These are phyloP conservation scores for Ormyrus pomaceus DNA, from an alignment of 2,888 invertebrate species.

Conservation along the genomic window DNA sequence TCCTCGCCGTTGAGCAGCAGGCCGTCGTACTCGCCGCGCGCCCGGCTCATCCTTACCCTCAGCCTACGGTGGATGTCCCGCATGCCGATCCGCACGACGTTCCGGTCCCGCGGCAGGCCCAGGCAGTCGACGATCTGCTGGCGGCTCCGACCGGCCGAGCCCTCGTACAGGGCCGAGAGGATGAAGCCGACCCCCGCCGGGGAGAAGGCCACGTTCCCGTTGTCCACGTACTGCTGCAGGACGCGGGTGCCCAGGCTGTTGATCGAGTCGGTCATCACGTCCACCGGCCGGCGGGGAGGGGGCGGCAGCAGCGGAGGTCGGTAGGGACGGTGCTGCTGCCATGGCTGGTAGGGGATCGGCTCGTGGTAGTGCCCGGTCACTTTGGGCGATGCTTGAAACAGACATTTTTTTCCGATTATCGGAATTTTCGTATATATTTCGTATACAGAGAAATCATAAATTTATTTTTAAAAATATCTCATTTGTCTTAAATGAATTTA, in stretches of 20 bases:
- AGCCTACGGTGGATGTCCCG: slow-evolving; percentile 89
- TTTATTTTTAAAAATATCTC: too few relatives aligned
- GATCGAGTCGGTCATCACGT: slow-evolving; percentile 87
- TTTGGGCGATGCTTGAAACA: too few relatives aligned
- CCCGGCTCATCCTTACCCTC: slow-evolving; percentile 79
- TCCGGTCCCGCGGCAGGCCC: slow-evolving; percentile 84
- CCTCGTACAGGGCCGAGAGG: slow-evolving; percentile 87
- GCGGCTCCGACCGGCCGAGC: slow-evolving; percentile 84
- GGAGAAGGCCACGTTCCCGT: slow-evolving; percentile 86
- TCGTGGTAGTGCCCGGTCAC: slow-evolving; percentile 48
- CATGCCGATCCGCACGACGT: slow-evolving; percentile 86
- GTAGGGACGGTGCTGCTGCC: slow-evolving; percentile 39
- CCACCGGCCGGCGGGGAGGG: slow-evolving; percentile 77
- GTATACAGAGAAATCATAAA: too few relatives aligned
- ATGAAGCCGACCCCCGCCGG: slow-evolving; percentile 90
- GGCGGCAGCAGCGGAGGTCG: slow-evolving; percentile 24
- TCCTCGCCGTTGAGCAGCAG: not conserved
- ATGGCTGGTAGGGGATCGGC: slow-evolving; percentile 48
- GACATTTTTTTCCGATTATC: too few relatives aligned
- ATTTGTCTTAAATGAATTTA: too few relatives aligned
- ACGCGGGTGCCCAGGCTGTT: slow-evolving; percentile 82
- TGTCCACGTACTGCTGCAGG: slow-evolving; percentile 67
- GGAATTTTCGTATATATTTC: too few relatives aligned
- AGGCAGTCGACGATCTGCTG: slow-evolving; percentile 84
- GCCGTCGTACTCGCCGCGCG: not conserved